Conservation (phyloP, 1,140 invertebrate genomes). For the Drosophila kepulauana region DNA sequence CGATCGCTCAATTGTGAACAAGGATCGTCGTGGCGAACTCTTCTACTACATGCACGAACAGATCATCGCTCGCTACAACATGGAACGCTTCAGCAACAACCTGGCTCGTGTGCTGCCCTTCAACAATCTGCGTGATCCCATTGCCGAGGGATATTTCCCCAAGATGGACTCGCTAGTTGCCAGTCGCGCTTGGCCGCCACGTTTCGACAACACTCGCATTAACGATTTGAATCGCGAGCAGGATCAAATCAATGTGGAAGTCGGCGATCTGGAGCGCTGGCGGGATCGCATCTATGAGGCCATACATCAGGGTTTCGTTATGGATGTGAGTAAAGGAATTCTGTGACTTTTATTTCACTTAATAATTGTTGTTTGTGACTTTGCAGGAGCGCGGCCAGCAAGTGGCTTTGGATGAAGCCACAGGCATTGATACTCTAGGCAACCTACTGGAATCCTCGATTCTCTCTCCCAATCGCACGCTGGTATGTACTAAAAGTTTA, state of each 20-base stretch:
- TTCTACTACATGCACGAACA: constrained; percentile 94
- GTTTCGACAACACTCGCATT: constrained; percentile 87
- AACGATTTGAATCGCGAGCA: constrained; percentile 88
- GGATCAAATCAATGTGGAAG: constrained; percentile 89
- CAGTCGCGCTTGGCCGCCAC: constrained; percentile 88
- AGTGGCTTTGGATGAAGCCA: constrained; percentile 87
- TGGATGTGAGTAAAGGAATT: constrained; percentile 85
- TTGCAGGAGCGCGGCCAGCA: constrained; percentile 85
- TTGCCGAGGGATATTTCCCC: constrained; percentile 90
- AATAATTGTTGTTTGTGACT: background rate
- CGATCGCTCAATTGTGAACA: constrained; percentile 87
- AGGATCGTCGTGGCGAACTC: constrained; percentile 90
- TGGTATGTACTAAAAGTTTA: constrained; percentile 86
- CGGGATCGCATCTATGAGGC: constrained; percentile 91
- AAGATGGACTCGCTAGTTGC: constrained; percentile 89
- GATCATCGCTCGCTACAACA: constrained; percentile 89
- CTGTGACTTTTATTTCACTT: rapidly evolving
- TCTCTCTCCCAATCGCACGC: constrained; percentile 88
- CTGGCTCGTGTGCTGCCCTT: constrained; percentile 87
- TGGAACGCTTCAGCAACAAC: constrained; percentile 89
- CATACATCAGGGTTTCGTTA: constrained; percentile 89
- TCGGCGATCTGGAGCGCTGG: constrained; percentile 91
- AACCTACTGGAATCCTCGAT: constrained; percentile 92
- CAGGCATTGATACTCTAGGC: constrained; percentile 92
- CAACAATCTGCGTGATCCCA: constrained; percentile 87